Evolutionary conservation across 2,797 vertebrate genomes (phyloP).

Genomic region (Gymnoscopelus microlampas): DNA sequence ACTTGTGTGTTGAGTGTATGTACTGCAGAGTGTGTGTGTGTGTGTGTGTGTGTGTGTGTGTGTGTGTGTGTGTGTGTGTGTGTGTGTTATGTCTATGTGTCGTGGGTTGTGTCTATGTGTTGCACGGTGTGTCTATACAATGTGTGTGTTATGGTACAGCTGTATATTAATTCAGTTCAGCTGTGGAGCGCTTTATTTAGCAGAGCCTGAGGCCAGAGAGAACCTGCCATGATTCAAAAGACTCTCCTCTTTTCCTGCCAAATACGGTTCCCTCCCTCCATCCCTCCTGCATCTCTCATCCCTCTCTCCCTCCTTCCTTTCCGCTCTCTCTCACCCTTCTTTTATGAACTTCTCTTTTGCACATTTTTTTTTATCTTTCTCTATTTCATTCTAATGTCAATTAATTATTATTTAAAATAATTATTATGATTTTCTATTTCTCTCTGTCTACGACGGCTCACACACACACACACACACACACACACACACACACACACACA

Average conservation of each 20-base stretch:
- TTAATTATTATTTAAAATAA: too few relatives aligned
- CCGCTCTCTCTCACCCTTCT: conserved; percentile 54
- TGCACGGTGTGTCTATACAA: background rate
- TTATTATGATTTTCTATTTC: conserved; percentile 36
- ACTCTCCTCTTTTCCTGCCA: conserved; percentile 55
- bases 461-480: background rate
- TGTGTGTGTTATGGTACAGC: background rate
- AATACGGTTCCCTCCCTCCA: conserved; percentile 51
- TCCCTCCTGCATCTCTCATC: conserved; percentile 8
- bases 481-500: too few relatives aligned
- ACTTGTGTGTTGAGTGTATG: too few relatives aligned
- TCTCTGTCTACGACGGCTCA: conserved; percentile 34
- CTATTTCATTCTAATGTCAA: conserved; percentile 23
- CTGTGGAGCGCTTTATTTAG: conserved; percentile 74
- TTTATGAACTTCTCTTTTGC: conserved; percentile 49
- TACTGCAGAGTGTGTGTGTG: too few relatives aligned
- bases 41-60: too few relatives aligned
- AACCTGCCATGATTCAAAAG: conserved; percentile 72
- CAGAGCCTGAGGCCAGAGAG: conserved; percentile 61
- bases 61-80: too few relatives aligned
- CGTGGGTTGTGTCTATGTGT: too few relatives aligned
- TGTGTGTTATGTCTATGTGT: too few relatives aligned
- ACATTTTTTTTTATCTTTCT: conserved; percentile 54
- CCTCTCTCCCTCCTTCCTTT: conserved; percentile 43
- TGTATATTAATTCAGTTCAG: conserved; percentile 73